phyloP scores from a whole-genome alignment of 2,113 vertebrate genomes.

The Casuarius casuarius region DNA sequence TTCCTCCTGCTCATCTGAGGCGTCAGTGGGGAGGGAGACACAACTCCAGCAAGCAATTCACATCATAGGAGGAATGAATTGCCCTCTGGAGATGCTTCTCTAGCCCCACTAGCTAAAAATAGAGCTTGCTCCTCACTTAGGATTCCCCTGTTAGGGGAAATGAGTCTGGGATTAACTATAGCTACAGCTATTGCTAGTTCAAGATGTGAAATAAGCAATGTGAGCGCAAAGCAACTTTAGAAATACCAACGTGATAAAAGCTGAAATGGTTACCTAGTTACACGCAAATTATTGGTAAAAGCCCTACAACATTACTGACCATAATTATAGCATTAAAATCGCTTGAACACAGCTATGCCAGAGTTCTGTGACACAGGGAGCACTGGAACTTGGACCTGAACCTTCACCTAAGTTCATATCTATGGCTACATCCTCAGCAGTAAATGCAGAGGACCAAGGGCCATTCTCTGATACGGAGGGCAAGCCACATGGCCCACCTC shows the following conservation, averaged over 20 bases:
- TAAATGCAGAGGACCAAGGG: background rate
- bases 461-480: fast-evolving
- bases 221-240: background rate
- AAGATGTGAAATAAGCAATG: background rate
- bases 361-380: background rate
- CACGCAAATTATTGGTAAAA: background rate
- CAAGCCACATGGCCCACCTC: fast-evolving
- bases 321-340: background rate
- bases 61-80: background rate
- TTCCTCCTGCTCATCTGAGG: background rate
- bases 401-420: background rate
- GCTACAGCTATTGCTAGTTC: background rate
- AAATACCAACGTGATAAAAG: background rate
- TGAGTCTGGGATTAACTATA: background rate
- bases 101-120: background rate
- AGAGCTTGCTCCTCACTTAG: background rate
- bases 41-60: background rate
- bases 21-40: background rate
- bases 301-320: background rate
- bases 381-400: background rate
- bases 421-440: background rate
- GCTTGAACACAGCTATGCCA: background rate
- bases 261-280: background rate
- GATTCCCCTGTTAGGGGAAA: background rate
- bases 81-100: background rate